Conservation (phyloP, 2,888 invertebrate species). For the Taphrorychus bicolor region DNA sequence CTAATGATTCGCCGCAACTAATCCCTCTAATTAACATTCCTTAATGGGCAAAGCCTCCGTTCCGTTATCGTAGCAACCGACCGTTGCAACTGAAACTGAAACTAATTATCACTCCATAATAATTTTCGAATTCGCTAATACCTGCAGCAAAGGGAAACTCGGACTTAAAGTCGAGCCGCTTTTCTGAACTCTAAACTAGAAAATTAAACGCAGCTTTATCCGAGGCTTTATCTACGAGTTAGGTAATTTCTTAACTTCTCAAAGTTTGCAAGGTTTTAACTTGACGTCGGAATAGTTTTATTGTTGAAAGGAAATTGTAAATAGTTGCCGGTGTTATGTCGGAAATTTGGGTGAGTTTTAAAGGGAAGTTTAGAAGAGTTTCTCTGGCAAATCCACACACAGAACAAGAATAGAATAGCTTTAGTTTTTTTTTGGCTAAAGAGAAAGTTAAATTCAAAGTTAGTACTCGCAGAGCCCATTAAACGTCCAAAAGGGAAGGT, state of each 20-base stretch:
- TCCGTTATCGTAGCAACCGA: background rate
- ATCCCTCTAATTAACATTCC: conserved; percentile 4
- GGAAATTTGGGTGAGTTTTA: conserved; percentile 8
- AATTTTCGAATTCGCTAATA: conserved; percentile 6
- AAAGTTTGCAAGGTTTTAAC: conserved; percentile 25
- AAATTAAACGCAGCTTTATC: conserved; percentile 17
- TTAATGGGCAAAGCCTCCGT: background rate
- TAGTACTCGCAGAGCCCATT: background rate
- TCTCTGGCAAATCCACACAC: conserved; percentile 5
- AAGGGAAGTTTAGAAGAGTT: conserved; percentile 24
- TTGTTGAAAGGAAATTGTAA: conserved; percentile 32
- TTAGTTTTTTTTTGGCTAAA: background rate
- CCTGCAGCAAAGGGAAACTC: conserved; percentile 6
- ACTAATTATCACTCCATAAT: conserved; percentile 9
- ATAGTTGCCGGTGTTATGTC: conserved; percentile 28
- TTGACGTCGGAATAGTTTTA: conserved; percentile 28
- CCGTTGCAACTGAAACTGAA: conserved; percentile 5
- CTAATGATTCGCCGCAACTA: background rate
- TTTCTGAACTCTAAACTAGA: conserved; percentile 14
- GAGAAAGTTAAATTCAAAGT: background rate
- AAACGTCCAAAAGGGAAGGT: background rate
- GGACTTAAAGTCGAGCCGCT: conserved; percentile 10
- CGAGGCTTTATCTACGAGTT: conserved; percentile 13
- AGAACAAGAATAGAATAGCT: background rate
- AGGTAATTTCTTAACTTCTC: conserved; percentile 18